A percentile compares a stretch with the other conserved stretches of the same genome.
Conservation (phyloP, 2,113 vertebrate genomes). For the Calypte anna region DNA sequence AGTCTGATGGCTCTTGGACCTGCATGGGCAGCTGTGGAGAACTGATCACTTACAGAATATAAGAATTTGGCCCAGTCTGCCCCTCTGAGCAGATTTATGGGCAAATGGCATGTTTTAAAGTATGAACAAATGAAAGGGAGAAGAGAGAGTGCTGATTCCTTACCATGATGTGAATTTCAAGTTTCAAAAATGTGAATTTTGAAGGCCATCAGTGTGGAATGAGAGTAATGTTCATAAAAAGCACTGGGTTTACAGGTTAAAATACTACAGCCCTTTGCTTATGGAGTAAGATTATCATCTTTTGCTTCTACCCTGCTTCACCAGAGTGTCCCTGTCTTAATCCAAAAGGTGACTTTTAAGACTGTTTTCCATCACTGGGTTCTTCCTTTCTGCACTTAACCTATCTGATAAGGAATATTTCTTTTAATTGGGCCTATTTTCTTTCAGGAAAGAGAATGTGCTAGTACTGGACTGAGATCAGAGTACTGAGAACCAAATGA, state of each 20-base stretch:
- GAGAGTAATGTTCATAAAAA: neutral
- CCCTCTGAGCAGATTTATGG: neutral
- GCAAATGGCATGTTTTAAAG: neutral
- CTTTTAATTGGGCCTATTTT: neutral
- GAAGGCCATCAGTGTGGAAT: neutral
- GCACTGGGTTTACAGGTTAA: neutral
- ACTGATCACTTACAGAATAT: neutral
- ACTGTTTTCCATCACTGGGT: neutral
- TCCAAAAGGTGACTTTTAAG: neutral
- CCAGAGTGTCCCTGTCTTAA: neutral
- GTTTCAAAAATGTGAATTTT: neutral
- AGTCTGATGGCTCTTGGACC: neutral
- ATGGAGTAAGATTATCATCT: neutral
- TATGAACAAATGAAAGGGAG: neutral
- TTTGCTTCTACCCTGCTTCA: neutral
- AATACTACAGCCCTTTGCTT: neutral
- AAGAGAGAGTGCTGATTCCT: neutral
- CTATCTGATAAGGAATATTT: neutral
- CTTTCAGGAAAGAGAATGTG: neutral
- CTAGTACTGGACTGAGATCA: neutral
- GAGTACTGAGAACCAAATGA: neutral
- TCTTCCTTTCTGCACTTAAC: neutral
- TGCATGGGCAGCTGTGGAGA: fast-evolving
- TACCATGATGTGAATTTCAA: neutral
- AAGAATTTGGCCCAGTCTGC: neutral